Evolutionary conservation across 2,888 invertebrate species (phyloP), one percentile per base, ranked within the genome.

Genomic region (Dicyrtoma fusca): DNA sequence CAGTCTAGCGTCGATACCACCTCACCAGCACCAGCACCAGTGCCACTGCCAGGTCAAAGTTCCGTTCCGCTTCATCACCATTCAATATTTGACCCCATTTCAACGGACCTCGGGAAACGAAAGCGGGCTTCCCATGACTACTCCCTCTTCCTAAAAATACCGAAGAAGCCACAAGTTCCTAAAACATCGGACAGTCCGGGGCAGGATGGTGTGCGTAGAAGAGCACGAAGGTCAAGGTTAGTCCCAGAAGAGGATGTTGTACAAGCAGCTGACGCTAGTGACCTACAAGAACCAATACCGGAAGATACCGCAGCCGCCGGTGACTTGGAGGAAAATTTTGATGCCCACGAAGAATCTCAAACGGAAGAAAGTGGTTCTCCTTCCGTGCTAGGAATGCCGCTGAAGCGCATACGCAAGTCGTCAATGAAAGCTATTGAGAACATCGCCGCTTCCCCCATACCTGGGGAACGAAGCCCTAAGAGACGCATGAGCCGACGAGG

Each of bases 81-180:
- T 10, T 44, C 64, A 49, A 61, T 69, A 25, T 71, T 34, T 42
- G 57, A 59, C n/a, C 61, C 61, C 13, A 49, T 73, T 14, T 21
- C 44, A 34, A 64, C 47, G 42, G 73, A 69, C 19, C 53, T 79
- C 3, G 79, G 79, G 1, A 80, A 80, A 69, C 59, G 80, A 26
- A 76, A 74, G 47, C 21, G 80, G 44, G 76, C 76, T 1, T 75
- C 75, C 19, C 78, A 78, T 62, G 77, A 80, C 64, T 80, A 80
- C 72, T 77, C 78, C 10, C 53, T 74, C 21, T 73, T 80, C 11
- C 69, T 78, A 6, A 80, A 77, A 74, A 72, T 75, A n/a, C 72
- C 57, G 3, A 49, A 49, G 49, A 34, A 34, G 8, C 34, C 34
- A 3, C 34, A 34, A 34, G 34, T 17, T 34, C n/a, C 25, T 19